phyloP scores from a whole-genome alignment of 2,888 invertebrate species.

The Drosophila mimica region DNA sequence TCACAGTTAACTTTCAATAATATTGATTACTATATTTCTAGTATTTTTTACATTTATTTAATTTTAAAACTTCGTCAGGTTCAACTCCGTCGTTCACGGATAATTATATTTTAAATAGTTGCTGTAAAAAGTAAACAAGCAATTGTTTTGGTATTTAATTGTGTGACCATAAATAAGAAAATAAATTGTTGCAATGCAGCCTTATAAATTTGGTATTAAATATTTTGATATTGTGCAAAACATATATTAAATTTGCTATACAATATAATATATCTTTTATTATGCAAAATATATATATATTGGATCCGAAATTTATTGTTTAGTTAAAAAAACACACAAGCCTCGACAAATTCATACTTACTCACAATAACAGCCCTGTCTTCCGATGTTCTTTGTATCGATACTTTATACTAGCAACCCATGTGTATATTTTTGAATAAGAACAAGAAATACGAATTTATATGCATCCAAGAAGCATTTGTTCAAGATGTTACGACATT shows the following conservation, averaged over 20 bases:
- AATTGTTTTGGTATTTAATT: constrained; percentile 7
- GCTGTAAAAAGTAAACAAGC: background rate
- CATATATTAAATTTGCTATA: background rate
- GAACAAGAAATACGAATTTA: constrained; percentile 6
- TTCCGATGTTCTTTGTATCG: background rate
- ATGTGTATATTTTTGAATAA: constrained; percentile 11
- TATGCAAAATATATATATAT: no score
- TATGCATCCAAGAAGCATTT: background rate
- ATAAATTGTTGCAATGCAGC: background rate
- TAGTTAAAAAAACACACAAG: background rate
- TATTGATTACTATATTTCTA: background rate
- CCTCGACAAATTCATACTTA: no score
- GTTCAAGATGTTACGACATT: constrained; percentile 45
- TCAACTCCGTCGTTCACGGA: background rate
- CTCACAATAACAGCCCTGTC: background rate
- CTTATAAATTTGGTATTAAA: background rate
- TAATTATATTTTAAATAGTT: constrained; percentile 1
- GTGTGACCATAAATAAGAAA: constrained; percentile 6
- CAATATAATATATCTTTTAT: no score
- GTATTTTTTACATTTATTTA: background rate
- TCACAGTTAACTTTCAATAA: background rate
- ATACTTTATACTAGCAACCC: background rate
- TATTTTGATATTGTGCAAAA: background rate
- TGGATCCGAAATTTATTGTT: background rate
- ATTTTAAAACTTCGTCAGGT: background rate